Conservation (phyloP, 2,113 vertebrate genomes). For the Vicugna pacos region DNA sequence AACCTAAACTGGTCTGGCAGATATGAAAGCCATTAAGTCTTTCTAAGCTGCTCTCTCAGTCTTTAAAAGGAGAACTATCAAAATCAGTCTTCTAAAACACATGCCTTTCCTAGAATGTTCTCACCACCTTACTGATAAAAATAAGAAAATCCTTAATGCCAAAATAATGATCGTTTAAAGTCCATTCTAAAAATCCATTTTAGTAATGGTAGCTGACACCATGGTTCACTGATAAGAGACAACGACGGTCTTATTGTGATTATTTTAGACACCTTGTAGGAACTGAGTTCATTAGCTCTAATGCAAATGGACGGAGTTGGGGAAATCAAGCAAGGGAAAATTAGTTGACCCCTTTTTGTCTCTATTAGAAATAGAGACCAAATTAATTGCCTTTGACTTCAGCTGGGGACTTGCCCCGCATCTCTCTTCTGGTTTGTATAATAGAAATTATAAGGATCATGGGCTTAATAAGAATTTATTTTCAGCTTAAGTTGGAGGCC, state of each 20-base stretch:
- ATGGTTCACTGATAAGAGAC: not conserved
- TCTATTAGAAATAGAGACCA: not conserved
- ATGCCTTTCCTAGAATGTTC: not conserved
- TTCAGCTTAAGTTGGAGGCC: not conserved
- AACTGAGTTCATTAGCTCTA: not conserved
- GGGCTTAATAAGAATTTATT: not conserved
- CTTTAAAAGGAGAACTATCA: not conserved
- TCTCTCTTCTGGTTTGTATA: not conserved
- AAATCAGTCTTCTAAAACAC: constrained; percentile 19
- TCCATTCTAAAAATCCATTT: not conserved
- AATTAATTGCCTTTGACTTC: not conserved
- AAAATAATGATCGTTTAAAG: not conserved
- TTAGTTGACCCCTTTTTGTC: not conserved
- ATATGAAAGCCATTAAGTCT: not conserved
- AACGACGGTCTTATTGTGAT: not conserved
- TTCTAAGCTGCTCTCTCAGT: not conserved
- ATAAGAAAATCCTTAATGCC: not conserved
- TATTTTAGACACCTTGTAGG: not conserved
- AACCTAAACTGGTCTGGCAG: not conserved
- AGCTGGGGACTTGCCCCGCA: not conserved
- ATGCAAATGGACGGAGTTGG: not conserved
- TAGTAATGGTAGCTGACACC: not conserved
- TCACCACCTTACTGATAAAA: not conserved
- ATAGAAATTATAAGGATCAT: not conserved
- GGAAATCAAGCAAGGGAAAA: not conserved